phyloP scores from a whole-genome alignment of 1,140 invertebrate genomes.

The Brachystomella parvula region DNA sequence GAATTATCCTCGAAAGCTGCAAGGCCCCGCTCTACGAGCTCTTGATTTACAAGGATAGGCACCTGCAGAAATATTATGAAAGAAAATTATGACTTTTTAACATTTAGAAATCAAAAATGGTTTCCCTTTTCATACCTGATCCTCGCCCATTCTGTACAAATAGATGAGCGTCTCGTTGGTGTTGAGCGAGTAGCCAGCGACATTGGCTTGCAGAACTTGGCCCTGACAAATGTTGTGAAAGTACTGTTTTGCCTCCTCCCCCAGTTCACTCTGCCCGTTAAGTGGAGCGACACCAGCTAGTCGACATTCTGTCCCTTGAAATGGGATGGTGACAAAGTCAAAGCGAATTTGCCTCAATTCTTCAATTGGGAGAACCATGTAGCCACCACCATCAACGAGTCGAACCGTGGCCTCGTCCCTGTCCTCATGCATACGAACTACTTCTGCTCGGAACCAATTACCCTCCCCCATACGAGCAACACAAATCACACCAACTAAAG shows the following conservation, averaged over 20 bases:
- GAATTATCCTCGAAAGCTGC: conserved; percentile 17
- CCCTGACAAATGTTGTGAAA: conserved; percentile 68
- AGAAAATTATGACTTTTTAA: not conserved
- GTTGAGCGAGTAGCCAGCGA: conserved; percentile 68
- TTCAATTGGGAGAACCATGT: conserved; percentile 50
- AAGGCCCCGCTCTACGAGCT: conserved; percentile 18
- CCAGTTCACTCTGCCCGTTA: conserved; percentile 62
- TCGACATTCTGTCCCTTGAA: conserved; percentile 90
- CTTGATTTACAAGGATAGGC: conserved; percentile 29
- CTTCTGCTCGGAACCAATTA: conserved; percentile 76
- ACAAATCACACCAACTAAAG: conserved; percentile 73
- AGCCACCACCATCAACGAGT: conserved; percentile 91
- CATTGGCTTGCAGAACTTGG: conserved; percentile 74
- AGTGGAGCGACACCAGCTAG: conserved; percentile 78
- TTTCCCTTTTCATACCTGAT: conserved; percentile 51
- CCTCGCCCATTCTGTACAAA: conserved; percentile 61
- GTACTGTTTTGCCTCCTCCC: conserved; percentile 61
- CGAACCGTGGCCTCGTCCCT: conserved; percentile 63
- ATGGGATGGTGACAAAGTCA: conserved; percentile 86
- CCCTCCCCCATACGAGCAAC: conserved; percentile 64
- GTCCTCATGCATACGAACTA: conserved; percentile 53
- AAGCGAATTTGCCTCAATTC: conserved; percentile 56
- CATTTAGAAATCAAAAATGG: not conserved
- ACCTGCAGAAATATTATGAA: conserved; percentile 12
- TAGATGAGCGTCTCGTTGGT: conserved; percentile 63